Percentiles rank a stretch among this genome's conserved stretches.
These are phyloP conservation scores for Tetanocera ferruginea DNA, from an alignment of 2,888 invertebrate species.

Conservation along the genomic window DNA sequence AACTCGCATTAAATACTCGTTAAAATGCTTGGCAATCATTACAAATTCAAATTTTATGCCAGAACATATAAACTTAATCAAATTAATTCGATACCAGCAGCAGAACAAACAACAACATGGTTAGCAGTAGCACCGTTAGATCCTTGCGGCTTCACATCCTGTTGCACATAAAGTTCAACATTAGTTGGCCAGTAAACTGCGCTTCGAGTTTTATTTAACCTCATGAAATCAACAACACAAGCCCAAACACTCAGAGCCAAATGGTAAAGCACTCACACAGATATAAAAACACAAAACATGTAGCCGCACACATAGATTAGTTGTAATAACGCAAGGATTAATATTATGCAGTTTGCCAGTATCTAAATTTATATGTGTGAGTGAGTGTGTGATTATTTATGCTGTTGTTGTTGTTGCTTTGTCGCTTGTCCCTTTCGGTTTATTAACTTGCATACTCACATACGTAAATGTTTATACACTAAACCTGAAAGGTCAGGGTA, in stretches of 20 bases:
- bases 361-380: not conserved
- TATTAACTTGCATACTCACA: not conserved
- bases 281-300: not conserved
- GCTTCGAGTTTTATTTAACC: not conserved
- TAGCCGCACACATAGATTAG: not conserved
- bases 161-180: not conserved
- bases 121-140: no score
- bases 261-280: not conserved
- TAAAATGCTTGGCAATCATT: no score
- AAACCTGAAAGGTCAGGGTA: no score
- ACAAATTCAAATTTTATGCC: no score
- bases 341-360: not conserved
- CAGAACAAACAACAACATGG: no score
- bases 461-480: not conserved
- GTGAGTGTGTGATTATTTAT: not conserved
- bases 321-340: conserved; percentile 7
- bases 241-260: not conserved
- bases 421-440: not conserved
- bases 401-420: not conserved
- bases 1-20: no score
- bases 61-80: no score
- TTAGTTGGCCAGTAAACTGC: not conserved
- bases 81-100: no score
- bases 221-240: not conserved
- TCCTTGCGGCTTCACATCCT: no score